Base-by-base conservation (phyloP, 2,797 vertebrate genomes). In the Triplophysa yarkandensis region DNA sequence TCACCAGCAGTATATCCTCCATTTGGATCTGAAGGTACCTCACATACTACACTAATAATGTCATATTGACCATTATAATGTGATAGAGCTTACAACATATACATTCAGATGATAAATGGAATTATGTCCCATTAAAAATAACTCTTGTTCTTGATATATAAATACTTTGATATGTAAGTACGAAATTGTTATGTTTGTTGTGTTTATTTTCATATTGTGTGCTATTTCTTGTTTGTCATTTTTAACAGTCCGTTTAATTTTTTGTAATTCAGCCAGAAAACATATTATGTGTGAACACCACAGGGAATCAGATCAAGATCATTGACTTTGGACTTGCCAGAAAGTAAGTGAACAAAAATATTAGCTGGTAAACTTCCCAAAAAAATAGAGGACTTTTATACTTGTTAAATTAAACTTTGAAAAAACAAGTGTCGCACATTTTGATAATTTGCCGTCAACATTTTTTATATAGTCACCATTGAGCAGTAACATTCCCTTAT, bases 241-340 rank as follows among this genome's bases (percentile, higher is more conserved):
- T 27, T 52, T 79, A 78, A 27, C 81, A 95, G 94, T 93, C 94
- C 8, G 52, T 9, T 57, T 5, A 1, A 16, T 48, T 54, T 27
- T 5, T 9, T 65, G 19, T 4, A 39, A 27, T 48, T 32, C 6
- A 75, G 73, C 73, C 73, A 28, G 95, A 96, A 87, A 96, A 96
- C 63, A 95, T 96, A 67, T 79, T 95, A 4, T 96, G 95, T 82
- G 92, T 96, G 75, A 94, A 71, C 83, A 87, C 50, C 67, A 93
- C 88, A 11, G 93, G 94, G 80, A 94, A 95, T 85, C 95, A 95
- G 79, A 94, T 96, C 84, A 96, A 96, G 89, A 95, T 96, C 58
- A 96, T 96, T 74, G 95, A 96, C 70, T 96, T 96, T 66, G 95
- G 95, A 75, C 89, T 96, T 68, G 94, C 95, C 34, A 92, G 94